Evolutionary conservation across 2,888 invertebrate species (phyloP).

Genomic region (Melinopterus prodromus): DNA sequence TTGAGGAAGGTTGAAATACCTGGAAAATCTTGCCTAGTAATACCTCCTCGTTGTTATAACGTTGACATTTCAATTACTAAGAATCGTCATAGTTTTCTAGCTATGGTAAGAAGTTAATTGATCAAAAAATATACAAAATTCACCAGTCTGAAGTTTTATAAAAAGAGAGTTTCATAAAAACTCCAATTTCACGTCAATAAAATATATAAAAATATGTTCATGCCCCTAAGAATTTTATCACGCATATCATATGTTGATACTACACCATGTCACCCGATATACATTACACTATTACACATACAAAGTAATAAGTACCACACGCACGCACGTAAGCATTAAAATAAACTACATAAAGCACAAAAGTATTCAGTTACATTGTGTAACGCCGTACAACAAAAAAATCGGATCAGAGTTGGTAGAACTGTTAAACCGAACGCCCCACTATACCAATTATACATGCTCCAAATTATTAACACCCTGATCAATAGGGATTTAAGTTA

Average conservation of each 20-base stretch:
- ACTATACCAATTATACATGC: neutral
- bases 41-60: neutral
- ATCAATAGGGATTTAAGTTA: conserved; percentile 4
- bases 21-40: neutral
- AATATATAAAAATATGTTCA: neutral
- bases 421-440: neutral
- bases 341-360: neutral
- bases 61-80: neutral
- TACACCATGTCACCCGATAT: neutral
- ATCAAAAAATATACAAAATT: neutral
- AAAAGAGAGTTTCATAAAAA: neutral
- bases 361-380: neutral
- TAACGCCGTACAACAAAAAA: too few species aligned
- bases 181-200: neutral
- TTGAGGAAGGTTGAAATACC: neutral
- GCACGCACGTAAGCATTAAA: neutral
- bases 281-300: neutral
- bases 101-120: neutral
- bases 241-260: too few species aligned
- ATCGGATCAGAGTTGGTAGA: too few species aligned
- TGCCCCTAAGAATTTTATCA: neutral
- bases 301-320: neutral
- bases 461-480: neutral
- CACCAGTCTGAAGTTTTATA: neutral
- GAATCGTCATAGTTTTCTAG: neutral